Base-by-base conservation (phyloP, 2,113 vertebrate species). In the Galeopterus variegatus region DNA sequence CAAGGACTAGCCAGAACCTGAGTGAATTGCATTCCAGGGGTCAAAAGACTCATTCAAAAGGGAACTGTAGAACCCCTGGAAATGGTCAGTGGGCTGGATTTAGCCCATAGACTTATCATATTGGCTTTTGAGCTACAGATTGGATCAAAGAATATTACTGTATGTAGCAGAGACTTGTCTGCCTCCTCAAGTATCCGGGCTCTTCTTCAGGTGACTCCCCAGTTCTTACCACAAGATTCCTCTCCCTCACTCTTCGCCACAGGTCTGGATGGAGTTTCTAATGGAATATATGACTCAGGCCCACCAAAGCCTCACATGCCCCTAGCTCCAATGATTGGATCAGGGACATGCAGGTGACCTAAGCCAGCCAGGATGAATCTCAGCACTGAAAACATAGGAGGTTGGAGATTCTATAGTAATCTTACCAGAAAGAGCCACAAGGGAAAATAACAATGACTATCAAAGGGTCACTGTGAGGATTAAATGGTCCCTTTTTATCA, bases 171-270 rank as follows among this genome's bases (percentile, higher is more conserved):
- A 81, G 54, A 56, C 50, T 14, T 33, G 31, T 33, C 45, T 64
- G 28, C 45, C 26, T 69, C 45, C 33, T 10, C 4, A 62, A 62
- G 67, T 33, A 70, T 45, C 64, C 24, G 24, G 70, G 23, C 24
- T 96, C 84, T 76, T 76, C 58, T 84, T 88, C 50, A 75, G 41
- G 26, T 69, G n/a, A 89, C 45, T 50, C 62, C 31, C 73, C 67
- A 85, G 24, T 62, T 86, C 87, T 92, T 50, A 89, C 62, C 54
- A 85, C 9, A 45, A 58, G 58, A 60, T 84, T 58, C 28, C 31
- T 70, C 70, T 93, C n/a, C 48, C 17, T 50, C 41, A 60, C 21
- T 77, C 41, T 56, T 80, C 60, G 65, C 82, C 70, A 64, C 9
- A 70, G 36, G n/a, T 33, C 3, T 86, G 41, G n/a, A 60, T 77